A percentile compares a stretch with the other conserved stretches of the same genome.
Evolutionary conservation across 2,888 invertebrate genomes (phyloP).

Genomic region (Lochmaea capreae): DNA sequence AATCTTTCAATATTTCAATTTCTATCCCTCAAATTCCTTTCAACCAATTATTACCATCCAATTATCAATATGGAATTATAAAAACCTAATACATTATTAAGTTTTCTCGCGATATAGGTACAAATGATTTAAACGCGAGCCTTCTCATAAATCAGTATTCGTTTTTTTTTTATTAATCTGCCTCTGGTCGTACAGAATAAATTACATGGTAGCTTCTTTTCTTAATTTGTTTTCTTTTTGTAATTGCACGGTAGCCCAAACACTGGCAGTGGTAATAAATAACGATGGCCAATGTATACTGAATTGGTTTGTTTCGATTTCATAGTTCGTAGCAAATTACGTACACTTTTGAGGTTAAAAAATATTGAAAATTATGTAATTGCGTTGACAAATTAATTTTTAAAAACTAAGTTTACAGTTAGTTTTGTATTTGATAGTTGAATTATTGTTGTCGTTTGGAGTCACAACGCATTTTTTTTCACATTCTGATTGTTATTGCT

Average conservation of each 20-base stretch:
- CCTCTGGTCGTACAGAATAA: conserved; percentile 14
- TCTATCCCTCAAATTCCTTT: background rate
- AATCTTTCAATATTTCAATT: too few species aligned
- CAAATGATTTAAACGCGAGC: background rate
- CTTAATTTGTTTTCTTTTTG: conserved; percentile 15
- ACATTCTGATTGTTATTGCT: too few species aligned
- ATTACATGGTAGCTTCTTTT: conserved; percentile 15
- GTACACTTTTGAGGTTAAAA: too few species aligned
- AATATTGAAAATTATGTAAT: too few species aligned
- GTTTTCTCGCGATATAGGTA: background rate
- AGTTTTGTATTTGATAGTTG: too few species aligned
- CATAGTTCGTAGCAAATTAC: background rate
- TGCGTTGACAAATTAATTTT: too few species aligned
- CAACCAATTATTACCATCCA: background rate
- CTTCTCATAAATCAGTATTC: conserved; percentile 8
- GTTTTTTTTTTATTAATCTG: conserved; percentile 6
- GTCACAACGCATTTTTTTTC: too few species aligned
- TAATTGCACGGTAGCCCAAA: conserved; percentile 32
- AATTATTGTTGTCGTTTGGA: too few species aligned
- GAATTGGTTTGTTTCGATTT: conserved; percentile 23
- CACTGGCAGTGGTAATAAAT: conserved; percentile 23
- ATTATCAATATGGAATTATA: conserved; percentile 6
- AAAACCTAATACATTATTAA: conserved; percentile 5
- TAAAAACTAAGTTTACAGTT: too few species aligned
- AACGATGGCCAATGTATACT: conserved; percentile 15